Base-by-base conservation (phyloP, 53 echinoderm and acorn worm species). In the Apostichopus leukothele region DNA sequence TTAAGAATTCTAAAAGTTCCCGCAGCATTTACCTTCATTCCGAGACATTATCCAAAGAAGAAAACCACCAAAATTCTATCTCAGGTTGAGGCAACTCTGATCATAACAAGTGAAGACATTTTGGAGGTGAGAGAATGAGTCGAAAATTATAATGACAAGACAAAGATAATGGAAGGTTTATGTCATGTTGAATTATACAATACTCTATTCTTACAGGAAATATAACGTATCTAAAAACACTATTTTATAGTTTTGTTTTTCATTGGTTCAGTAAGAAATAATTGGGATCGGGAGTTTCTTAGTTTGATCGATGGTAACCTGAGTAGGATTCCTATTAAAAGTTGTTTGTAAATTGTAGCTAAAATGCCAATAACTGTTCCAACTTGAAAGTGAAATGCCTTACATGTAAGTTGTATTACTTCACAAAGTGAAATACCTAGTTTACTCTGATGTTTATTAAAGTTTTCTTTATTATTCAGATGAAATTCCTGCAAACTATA, bases 1-100 rank as follows among this genome's bases (percentile, higher is more conserved):
- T 52, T 14, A 52, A 81, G 81, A 54, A 59, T 81, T 12, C 81
- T 81, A 1, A 54, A 81, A 9, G 81, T 81, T 21, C 81, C 81
- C 10, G 60, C 81, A 18, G 54, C 55, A 55, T 81, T 81, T 81
- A 81, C 59, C 12, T 81, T 52, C 59, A 10, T 81, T 54, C 59
- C 81, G 55, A 19, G 23, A 21, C 53, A 81, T 13, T 51, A 19
- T 25, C 81, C 81, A 55, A 57, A 20, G 51, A 53, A 81, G 55
- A 81, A 57, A 81, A 81, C 60, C 25, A 54, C 6, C n/a, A 54
- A 23, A 7, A 11, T 54, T 20, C 53, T 81, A 25, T 57, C 59
- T 12, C 21, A 7, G 2, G 20, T 54, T 3, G 19, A 81, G 81
- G 81, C 51, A 16, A 54, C 81, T n/a, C 60, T 20, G 22, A 20